Conservation (phyloP, 2,888 invertebrate genomes). For the Panzeria rudis region DNA sequence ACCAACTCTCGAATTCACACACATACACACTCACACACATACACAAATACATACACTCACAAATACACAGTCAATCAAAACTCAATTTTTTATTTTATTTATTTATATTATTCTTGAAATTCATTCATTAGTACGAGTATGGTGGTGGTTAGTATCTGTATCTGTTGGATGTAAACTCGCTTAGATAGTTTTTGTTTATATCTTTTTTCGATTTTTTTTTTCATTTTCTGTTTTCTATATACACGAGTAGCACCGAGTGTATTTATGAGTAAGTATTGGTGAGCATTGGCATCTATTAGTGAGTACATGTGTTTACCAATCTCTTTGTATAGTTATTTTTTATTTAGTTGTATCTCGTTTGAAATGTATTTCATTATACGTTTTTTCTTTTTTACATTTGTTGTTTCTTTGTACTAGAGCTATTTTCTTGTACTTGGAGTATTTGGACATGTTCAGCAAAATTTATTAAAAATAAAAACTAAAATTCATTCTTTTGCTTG, state of each 20-base stretch:
- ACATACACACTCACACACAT: neutral
- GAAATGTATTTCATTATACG: constrained; percentile 35
- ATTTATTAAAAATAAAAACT: constrained; percentile 8
- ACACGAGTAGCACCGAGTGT: neutral
- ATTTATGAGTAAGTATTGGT: constrained; percentile 3
- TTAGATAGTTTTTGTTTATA: constrained; percentile 59
- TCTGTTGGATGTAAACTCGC: constrained; percentile 49
- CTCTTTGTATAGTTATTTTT: constrained; percentile 57
- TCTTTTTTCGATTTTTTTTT: constrained; percentile 2
- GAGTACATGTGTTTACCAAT: constrained; percentile 27
- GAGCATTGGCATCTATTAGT: constrained; percentile 38
- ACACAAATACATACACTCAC: neutral
- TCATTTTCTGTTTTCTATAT: constrained; percentile 8
- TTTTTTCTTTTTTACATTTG: neutral
- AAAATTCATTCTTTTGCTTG: neutral
- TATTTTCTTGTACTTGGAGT: constrained; percentile 4
- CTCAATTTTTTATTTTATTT: constrained; percentile 42
- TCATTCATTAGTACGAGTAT: constrained; percentile 67
- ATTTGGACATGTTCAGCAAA: constrained; percentile 4
- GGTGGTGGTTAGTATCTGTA: constrained; percentile 70
- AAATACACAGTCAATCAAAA: constrained; percentile 27
- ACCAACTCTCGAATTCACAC: constrained; percentile 41
- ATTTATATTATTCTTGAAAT: constrained; percentile 37
- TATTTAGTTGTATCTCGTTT: constrained; percentile 35
- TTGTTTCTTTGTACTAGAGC: constrained; percentile 4